phyloP scores from a whole-genome alignment of 2,113 vertebrate genomes.

The Rhineura floridana region DNA sequence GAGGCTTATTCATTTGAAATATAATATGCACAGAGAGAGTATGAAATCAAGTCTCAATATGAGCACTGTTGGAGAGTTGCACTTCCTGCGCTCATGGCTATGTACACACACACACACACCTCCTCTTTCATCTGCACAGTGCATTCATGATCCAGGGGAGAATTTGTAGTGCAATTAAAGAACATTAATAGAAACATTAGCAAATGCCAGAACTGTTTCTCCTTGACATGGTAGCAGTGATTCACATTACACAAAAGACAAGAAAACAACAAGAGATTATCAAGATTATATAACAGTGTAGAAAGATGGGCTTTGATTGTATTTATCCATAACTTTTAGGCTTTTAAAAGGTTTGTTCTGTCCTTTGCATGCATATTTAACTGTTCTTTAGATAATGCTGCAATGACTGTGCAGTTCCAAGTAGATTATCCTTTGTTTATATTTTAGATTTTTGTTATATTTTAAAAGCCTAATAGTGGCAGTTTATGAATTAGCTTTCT shows the following conservation, averaged over 20 bases:
- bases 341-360: slow-evolving; percentile 26
- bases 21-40: not conserved
- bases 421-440: not conserved
- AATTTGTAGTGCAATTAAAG: not conserved
- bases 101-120: not conserved
- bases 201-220: not conserved
- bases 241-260: not conserved
- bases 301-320: slow-evolving; percentile 1
- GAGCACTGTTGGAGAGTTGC: not conserved
- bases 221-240: not conserved
- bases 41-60: not conserved
- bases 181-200: not conserved
- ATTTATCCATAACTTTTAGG: slow-evolving; percentile 35
- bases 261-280: not conserved
- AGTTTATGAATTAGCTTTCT: slow-evolving; percentile 5
- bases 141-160: not conserved
- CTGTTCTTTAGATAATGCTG: slow-evolving; percentile 30
- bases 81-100: not conserved
- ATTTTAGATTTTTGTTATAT: not conserved
- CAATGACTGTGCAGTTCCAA: slow-evolving; percentile 19
- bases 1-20: not conserved
- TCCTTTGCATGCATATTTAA: slow-evolving; percentile 37
- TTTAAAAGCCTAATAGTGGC: not conserved
- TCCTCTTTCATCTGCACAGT: not conserved
- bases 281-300: not conserved